phyloP scores from a whole-genome alignment of 2,797 vertebrate genomes.

The Masticophis lateralis region DNA sequence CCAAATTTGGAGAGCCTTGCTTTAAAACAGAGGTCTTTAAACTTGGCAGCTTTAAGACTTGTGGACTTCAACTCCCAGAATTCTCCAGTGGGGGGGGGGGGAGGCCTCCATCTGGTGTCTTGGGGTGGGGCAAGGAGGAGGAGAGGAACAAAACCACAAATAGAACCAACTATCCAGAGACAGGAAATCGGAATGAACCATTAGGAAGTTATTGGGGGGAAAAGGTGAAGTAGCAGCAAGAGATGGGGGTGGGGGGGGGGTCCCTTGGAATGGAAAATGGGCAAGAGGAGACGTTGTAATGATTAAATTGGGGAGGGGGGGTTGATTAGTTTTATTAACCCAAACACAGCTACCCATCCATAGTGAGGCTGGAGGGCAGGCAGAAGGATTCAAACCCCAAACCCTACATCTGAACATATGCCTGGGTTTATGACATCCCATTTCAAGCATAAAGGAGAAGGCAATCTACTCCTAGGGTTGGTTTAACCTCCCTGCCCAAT shows the following conservation, averaged over 20 bases:
- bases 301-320: neutral
- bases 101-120: neutral
- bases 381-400: neutral
- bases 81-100: too few species aligned
- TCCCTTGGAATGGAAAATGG: neutral
- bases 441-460: neutral
- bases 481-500: neutral
- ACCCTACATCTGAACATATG: neutral
- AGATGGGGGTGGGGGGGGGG: neutral
- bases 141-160: neutral
- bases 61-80: too few species aligned
- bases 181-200: neutral
- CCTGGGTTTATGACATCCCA: neutral
- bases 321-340: neutral
- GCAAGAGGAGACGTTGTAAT: neutral
- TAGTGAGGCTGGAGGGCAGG: neutral
- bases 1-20: neutral
- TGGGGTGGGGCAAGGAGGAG: neutral
- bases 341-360: neutral
- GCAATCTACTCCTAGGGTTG: neutral
- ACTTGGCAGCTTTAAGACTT: too few species aligned
- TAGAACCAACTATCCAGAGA: neutral
- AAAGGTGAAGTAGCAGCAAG: neutral
- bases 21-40: too few species aligned
- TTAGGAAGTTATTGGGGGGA: neutral